These are phyloP conservation scores for Goniozus legneri DNA, from an alignment of 1,140 invertebrate genomes.

Conservation along the genomic window DNA sequence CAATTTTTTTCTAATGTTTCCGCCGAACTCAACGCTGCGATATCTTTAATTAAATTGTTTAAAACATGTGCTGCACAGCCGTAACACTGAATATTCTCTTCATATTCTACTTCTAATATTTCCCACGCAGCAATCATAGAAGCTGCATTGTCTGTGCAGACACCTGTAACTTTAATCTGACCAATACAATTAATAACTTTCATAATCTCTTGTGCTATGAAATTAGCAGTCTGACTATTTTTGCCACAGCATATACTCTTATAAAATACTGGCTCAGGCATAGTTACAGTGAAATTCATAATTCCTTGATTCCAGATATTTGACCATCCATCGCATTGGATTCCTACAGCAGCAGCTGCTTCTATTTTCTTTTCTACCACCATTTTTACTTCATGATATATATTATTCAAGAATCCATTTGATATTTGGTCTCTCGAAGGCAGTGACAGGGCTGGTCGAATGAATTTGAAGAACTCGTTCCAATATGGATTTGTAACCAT, in stretches of 20 bases:
- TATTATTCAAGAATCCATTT: constrained; percentile 17
- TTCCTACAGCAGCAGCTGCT: constrained; percentile 14
- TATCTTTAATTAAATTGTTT: too few relatives aligned
- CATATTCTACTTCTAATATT: constrained; percentile 24
- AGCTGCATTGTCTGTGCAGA: constrained; percentile 28
- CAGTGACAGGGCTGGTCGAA: constrained; percentile 21
- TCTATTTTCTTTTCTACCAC: constrained; percentile 19
- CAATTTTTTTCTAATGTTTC: too few relatives aligned
- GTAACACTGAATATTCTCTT: constrained; percentile 13
- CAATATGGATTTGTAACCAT: constrained; percentile 21
- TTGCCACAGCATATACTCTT: constrained; percentile 21
- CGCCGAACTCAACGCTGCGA: too few relatives aligned
- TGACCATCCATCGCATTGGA: constrained; percentile 37
- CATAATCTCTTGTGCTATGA: constrained; percentile 23
- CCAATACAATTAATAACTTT: constrained; percentile 30
- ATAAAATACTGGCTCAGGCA: constrained; percentile 33
- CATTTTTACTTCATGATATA: constrained; percentile 16
- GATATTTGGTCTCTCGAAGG: constrained; percentile 21
- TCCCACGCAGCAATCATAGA: constrained; percentile 26
- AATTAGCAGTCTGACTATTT: constrained; percentile 26
- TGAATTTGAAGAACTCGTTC: constrained; percentile 17
- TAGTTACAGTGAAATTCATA: constrained; percentile 32
- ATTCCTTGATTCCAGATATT: constrained; percentile 32
- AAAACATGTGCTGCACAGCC: constrained; percentile 17
- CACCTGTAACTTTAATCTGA: constrained; percentile 26